These are phyloP conservation scores for Clupea harengus DNA, from an alignment of 2,113 vertebrate species.

Conservation along the genomic window DNA sequence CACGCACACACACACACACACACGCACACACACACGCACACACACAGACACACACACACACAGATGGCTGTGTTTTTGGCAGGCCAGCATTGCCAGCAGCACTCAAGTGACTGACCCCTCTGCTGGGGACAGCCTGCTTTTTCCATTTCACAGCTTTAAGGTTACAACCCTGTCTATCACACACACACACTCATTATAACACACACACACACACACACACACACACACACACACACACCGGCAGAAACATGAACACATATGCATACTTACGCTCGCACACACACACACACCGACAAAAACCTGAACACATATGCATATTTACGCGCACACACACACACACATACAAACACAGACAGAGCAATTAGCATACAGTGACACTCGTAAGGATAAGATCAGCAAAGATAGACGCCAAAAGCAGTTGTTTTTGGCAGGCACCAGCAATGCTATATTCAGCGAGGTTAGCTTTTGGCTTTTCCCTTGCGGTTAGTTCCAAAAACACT, in stretches of 20 bases:
- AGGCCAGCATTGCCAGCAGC: neutral
- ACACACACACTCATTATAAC: constrained; percentile 25
- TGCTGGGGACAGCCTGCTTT: constrained; percentile 3
- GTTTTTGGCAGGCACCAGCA: neutral
- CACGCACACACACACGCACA: neutral
- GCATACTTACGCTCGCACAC: neutral
- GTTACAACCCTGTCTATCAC: constrained; percentile 8
- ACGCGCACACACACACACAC: neutral
- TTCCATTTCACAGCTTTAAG: neutral
- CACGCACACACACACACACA: neutral
- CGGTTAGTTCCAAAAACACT: neutral
- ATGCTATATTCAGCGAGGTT: neutral
- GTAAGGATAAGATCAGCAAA: neutral
- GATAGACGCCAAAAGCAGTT: neutral
- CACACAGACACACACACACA: neutral
- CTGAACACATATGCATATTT: neutral
- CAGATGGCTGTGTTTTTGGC: neutral
- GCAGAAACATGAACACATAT: neutral
- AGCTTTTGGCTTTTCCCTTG: neutral
- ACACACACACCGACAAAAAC: neutral
- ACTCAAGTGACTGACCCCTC: neutral
- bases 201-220: constrained; percentile 10
- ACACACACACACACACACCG: neutral
- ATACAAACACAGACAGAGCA: neutral
- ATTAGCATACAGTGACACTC: neutral